These are phyloP conservation scores for Scylla paramamosain DNA, from an alignment of 1,140 invertebrate genomes.

Conservation along the genomic window DNA sequence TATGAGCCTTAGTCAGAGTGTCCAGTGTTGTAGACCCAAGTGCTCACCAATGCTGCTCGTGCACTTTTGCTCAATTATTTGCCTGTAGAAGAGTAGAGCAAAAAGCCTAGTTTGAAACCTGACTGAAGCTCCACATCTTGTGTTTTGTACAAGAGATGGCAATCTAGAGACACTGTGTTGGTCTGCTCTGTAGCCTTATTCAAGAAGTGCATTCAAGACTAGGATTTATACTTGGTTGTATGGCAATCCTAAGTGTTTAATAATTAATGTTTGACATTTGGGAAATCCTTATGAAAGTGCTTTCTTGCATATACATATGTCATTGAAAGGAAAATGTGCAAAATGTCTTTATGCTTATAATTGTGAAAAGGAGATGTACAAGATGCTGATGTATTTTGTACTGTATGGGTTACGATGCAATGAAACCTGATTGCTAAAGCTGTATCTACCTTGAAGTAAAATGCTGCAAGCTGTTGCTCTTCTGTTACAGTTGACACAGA, in stretches of 20 bases:
- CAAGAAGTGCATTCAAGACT: slow-evolving; percentile 58
- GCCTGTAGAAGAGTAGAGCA: slow-evolving; percentile 54
- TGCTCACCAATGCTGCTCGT: slow-evolving; percentile 55
- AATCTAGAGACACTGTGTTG: slow-evolving; percentile 31
- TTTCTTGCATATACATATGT: background rate
- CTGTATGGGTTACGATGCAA: background rate
- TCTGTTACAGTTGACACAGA: background rate
- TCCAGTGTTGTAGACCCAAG: slow-evolving; percentile 50
- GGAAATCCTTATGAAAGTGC: background rate
- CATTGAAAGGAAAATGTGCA: background rate
- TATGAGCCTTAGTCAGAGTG: slow-evolving; percentile 44
- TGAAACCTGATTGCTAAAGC: background rate
- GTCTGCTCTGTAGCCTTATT: slow-evolving; percentile 55
- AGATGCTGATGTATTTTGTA: background rate
- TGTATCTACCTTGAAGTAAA: background rate
- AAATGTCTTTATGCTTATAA: too few species aligned
- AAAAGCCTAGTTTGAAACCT: slow-evolving; percentile 34
- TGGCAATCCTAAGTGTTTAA: slow-evolving; percentile 27
- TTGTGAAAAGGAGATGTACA: background rate
- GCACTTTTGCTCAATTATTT: slow-evolving; percentile 68
- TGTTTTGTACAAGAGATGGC: slow-evolving; percentile 18
- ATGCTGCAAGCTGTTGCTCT: background rate
- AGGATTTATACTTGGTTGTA: slow-evolving; percentile 33
- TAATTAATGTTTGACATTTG: slow-evolving; percentile 9
- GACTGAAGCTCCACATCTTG: slow-evolving; percentile 38